Base-by-base conservation (phyloP, 2,888 invertebrate species). In the Gortyna flavago region DNA sequence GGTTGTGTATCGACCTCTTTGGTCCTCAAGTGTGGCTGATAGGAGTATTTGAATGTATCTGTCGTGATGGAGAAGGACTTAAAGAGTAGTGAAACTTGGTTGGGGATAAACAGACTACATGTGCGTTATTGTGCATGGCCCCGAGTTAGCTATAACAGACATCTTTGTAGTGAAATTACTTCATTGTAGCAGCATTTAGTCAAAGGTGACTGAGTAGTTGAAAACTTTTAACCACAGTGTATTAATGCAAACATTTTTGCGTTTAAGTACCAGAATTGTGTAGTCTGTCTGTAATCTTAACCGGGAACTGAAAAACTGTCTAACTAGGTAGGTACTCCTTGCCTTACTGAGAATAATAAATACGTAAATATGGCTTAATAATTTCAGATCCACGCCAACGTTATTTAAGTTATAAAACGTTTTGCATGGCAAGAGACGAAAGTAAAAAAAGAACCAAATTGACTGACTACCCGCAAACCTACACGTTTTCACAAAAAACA, bases 1-100 rank as follows among this genome's bases (percentile, higher is more conserved):
- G 57, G 7, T 13, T 66, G 66, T 73, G 59, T 77, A 72, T 62
- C 71, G 38, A 75, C 74, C 77, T 77, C 38, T 72, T 68, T 74
- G n/a, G 38, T n/a, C 9, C 72, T 78, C 69, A 73, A 77, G 76
- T 59, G 57, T 18, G 4, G 21, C 21, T 48, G 62, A 65, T 57
- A 16, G 5, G 21, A 61, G 48, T 29, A 38, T 71, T 71, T 32
- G 8, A 59, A 57, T 65, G 61, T 62, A 44, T 57, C 21, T 54
- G 35, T 44, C n/a, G 51, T 21, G 18, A 32, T 2, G 25, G 29
- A 51, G 8, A 48, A 62, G 25, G 64, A 18, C n/a, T 62, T 44
- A 44, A 61, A 73, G 18, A 69, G 51, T 59, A 61, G 48, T 16
- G 35, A 44, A 13, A 41, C 9, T n/a, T 69, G 5, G 25, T 8